Conservation (phyloP, 2,797 vertebrate genomes). For the Sebastes vulpes region DNA sequence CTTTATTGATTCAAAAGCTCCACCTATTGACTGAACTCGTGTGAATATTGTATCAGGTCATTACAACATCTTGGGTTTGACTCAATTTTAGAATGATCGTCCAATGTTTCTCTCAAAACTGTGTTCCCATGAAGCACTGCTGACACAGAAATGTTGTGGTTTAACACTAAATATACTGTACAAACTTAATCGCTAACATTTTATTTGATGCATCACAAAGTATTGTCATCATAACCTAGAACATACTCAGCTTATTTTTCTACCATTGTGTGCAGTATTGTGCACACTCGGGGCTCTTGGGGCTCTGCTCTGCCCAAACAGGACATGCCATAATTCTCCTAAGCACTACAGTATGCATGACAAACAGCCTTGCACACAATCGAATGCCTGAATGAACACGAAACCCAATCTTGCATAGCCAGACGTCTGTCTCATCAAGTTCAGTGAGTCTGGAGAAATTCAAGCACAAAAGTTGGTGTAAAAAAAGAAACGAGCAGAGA, state of each 20-base stretch:
- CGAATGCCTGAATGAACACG: slow-evolving; percentile 36
- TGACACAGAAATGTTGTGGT: neutral
- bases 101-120: neutral
- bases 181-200: neutral
- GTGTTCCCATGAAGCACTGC: neutral
- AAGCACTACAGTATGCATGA: slow-evolving; percentile 21
- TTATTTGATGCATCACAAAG: neutral
- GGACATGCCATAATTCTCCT: slow-evolving; percentile 30
- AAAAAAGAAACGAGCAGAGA: neutral
- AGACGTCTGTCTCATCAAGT: slow-evolving; percentile 52
- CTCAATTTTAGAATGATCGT: neutral
- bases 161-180: neutral
- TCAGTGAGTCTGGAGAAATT: slow-evolving; percentile 20
- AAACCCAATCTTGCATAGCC: slow-evolving; percentile 47
- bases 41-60: neutral
- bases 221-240: neutral
- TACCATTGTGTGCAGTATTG: neutral
- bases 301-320: slow-evolving; percentile 23
- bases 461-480: slow-evolving; percentile 12
- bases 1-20: neutral
- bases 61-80: neutral
- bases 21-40: neutral
- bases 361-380: slow-evolving; percentile 36
- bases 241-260: neutral
- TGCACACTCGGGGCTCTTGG: neutral